These are phyloP conservation scores for Papilio dardanus DNA, from an alignment of 1,140 invertebrate species.

Conservation along the genomic window DNA sequence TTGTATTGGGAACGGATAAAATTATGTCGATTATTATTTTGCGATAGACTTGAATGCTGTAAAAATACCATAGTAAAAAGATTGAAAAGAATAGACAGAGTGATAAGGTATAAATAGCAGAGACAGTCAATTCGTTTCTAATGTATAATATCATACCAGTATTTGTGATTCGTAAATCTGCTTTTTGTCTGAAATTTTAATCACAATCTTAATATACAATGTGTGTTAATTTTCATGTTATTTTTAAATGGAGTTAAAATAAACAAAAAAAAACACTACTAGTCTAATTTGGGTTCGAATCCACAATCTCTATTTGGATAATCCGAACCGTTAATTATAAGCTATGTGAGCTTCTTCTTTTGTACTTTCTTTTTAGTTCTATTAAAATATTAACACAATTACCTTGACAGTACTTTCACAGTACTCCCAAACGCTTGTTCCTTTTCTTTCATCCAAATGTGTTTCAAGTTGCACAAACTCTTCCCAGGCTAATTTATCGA, in stretches of 20 bases:
- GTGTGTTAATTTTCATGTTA: background rate
- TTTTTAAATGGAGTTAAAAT: background rate
- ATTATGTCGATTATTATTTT: background rate
- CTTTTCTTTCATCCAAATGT: conserved; percentile 81
- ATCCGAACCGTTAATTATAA: no score
- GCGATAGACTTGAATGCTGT: background rate
- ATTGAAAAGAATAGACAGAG: background rate
- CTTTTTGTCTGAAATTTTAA: conserved; percentile 33
- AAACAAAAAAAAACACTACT: background rate
- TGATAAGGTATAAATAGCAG: background rate
- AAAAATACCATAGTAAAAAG: background rate
- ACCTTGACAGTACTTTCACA: conserved; percentile 82
- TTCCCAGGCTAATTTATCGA: conserved; percentile 77
- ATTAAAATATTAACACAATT: no score
- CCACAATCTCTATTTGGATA: no score
- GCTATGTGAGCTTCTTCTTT: no score
- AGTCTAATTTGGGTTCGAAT: no score
- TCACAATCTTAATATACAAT: no score
- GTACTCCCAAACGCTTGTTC: conserved; percentile 81
- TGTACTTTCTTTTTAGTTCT: no score
- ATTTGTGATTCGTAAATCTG: conserved; percentile 18
- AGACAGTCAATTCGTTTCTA: background rate
- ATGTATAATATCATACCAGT: conserved; percentile 25
- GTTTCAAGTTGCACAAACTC: conserved; percentile 82
- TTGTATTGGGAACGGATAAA: background rate